Conservation (phyloP, 2,797 vertebrate species). For the Characodon lateralis region DNA sequence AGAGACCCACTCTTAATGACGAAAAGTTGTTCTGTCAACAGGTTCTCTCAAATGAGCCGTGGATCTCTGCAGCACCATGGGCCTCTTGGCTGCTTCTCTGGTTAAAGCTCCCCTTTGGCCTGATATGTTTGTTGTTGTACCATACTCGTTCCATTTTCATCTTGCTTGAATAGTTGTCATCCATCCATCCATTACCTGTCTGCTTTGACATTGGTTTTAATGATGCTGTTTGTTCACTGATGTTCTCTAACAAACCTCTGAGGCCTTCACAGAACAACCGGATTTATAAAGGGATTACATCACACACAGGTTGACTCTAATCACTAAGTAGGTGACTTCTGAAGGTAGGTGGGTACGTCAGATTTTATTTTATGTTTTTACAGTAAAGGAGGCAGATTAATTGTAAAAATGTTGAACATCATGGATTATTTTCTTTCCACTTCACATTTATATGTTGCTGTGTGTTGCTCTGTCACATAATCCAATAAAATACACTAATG, state of each 20-base stretch:
- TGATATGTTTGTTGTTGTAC: no score
- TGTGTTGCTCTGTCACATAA: neutral
- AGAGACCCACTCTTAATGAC: no score
- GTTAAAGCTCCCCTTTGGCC: no score
- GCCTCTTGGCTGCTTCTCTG: neutral
- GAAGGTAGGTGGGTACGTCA: neutral
- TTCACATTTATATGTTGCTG: neutral
- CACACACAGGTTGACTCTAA: neutral
- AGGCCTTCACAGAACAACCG: neutral
- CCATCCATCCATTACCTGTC: neutral
- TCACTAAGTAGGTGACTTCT: neutral
- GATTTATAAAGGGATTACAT: neutral
- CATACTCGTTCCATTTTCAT: no score
- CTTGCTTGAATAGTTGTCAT: no score
- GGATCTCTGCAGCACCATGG: neutral
- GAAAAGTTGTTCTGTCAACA: no score
- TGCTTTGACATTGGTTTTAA: no score
- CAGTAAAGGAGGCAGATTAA: neutral
- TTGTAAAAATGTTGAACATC: neutral
- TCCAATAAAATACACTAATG: neutral
- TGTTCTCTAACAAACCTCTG: neutral
- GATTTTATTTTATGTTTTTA: neutral
- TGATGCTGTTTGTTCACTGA: neutral
- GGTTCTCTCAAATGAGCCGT: no score
- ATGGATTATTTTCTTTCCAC: neutral